phyloP scores from a whole-genome alignment of 2,888 invertebrate species.

The Linnaemya vulpina region DNA sequence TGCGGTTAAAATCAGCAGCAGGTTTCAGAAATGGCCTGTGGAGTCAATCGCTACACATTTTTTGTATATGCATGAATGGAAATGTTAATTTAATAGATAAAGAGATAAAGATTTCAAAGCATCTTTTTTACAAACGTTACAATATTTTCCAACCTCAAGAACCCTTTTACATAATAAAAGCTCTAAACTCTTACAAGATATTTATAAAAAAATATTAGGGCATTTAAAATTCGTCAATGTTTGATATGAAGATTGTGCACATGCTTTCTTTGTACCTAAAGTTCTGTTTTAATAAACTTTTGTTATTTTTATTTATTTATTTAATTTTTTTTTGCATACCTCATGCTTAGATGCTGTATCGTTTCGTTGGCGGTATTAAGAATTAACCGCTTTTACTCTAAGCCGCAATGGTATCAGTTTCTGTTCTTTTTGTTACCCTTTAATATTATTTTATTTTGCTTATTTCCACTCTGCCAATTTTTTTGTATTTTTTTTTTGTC shows the following conservation, averaged over 20 bases:
- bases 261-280: slow-evolving; percentile 22
- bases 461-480: slow-evolving; percentile 23
- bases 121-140: too few species aligned
- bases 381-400: slow-evolving; percentile 67
- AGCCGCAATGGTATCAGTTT: slow-evolving; percentile 71
- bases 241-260: background rate
- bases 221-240: slow-evolving; percentile 1
- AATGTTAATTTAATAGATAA: too few species aligned
- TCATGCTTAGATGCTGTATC: slow-evolving; percentile 68
- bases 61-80: too few species aligned
- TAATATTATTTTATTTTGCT: slow-evolving; percentile 8
- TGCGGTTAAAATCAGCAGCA: too few species aligned
- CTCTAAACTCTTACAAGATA: too few species aligned
- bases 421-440: slow-evolving; percentile 56
- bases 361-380: slow-evolving; percentile 71
- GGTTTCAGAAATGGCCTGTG: too few species aligned
- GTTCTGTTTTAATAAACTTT: slow-evolving; percentile 24
- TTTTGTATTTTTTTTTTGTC: slow-evolving; percentile 44
- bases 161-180: too few species aligned
- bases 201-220: background rate
- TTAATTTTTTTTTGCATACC: slow-evolving; percentile 21
- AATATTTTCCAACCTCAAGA: too few species aligned
- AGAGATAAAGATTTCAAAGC: too few species aligned
- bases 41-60: too few species aligned
- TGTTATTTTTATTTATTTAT: slow-evolving; percentile 2